Evolutionary conservation across 2,797 vertebrate genomes (phyloP).

Genomic region (Microhierax caerulescens): DNA sequence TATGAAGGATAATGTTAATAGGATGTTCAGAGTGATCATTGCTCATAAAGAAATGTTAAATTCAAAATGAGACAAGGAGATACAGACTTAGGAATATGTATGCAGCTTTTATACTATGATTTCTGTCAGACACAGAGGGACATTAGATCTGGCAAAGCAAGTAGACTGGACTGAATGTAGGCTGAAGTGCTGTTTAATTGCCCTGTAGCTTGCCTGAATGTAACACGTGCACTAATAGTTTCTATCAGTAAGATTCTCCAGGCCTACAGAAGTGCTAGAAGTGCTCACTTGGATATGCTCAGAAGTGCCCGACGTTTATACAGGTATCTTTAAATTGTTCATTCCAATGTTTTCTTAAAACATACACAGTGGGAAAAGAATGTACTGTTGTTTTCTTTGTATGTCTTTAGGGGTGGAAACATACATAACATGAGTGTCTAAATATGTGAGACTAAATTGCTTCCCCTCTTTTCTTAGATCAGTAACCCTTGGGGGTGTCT

Average conservation of each 20-base stretch:
- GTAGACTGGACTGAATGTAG: not conserved
- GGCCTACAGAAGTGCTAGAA: fast-evolving
- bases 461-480: not conserved
- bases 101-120: not conserved
- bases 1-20: not conserved
- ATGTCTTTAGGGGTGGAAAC: not conserved
- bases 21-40: not conserved
- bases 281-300: not conserved
- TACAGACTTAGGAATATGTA: not conserved
- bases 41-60: not conserved
- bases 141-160: not conserved
- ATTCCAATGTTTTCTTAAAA: not conserved
- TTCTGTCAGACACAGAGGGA: not conserved
- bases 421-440: not conserved
- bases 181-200: not conserved
- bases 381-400: not conserved
- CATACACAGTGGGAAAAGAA: not conserved
- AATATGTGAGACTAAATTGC: not conserved
- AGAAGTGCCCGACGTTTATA: not conserved
- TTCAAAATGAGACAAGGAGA: not conserved
- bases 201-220: not conserved
- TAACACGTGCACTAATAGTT: fast-evolving
- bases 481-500: not conserved
- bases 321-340: not conserved
- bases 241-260: not conserved